A percentile compares a stretch with the other conserved stretches of the same genome.
phyloP scores from a whole-genome alignment of 2,888 invertebrate genomes.

The Oxycera nigricornis region DNA sequence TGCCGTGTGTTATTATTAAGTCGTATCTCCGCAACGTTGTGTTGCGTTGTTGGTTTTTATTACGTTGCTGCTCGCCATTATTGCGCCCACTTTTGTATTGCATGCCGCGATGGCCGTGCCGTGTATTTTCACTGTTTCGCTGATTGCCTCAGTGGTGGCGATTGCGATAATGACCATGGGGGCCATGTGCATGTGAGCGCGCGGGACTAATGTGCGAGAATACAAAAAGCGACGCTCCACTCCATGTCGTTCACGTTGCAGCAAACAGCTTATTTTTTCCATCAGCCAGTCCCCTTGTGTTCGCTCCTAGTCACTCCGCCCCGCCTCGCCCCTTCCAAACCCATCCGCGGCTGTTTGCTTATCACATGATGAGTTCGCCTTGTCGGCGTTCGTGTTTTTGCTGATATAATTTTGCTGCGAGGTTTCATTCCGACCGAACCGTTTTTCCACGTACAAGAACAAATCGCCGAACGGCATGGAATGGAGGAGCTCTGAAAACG shows the following conservation, averaged over 20 bases:
- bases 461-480: background rate
- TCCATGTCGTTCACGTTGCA: background rate
- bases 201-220: background rate
- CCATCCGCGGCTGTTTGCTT: conserved; percentile 3
- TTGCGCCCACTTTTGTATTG: conserved; percentile 21
- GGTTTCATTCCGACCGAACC: background rate
- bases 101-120: conserved; percentile 9
- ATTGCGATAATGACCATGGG: background rate
- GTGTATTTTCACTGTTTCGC: conserved; percentile 14
- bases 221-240: background rate
- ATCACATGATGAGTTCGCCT: conserved; percentile 14
- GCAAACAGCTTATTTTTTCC: background rate
- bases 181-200: background rate
- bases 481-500: background rate
- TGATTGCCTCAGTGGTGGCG: conserved; percentile 17
- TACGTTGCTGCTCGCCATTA: conserved; percentile 30
- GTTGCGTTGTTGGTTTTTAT: conserved; percentile 15
- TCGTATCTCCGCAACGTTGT: conserved; percentile 5
- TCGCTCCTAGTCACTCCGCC: too few relatives aligned
- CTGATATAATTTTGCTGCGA: background rate
- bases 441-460: background rate
- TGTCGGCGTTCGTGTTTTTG: conserved; percentile 6
- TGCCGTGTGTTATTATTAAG: too few relatives aligned
- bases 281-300: background rate
- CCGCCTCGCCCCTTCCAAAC: too few relatives aligned